Evolutionary conservation across 37 sponge, comb jelly and placozoan genomes (phyloP).

Genomic region (Cladorhizidae sp.): DNA sequence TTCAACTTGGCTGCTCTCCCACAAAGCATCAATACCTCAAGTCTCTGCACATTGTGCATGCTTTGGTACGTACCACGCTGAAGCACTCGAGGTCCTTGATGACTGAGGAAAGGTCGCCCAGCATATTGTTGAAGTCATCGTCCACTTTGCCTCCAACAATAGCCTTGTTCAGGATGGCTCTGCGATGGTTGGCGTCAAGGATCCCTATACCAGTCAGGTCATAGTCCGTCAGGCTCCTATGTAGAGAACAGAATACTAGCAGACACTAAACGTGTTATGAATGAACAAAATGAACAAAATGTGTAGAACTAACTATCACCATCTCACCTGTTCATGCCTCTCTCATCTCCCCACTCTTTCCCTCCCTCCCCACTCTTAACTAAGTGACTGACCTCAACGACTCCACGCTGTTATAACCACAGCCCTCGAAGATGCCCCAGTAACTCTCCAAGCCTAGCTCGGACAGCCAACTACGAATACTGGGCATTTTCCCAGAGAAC

Average conservation of each 20-base stretch:
- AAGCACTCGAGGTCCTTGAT: conserved; percentile 66
- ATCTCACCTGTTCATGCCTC: neutral
- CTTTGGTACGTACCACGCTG: conserved; percentile 46
- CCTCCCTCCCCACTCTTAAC: too few species aligned
- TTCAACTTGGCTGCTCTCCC: too few species aligned
- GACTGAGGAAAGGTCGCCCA: conserved; percentile 53
- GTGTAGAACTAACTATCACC: neutral
- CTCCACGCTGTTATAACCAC: conserved; percentile 32
- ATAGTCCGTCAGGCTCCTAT: conserved; percentile 26
- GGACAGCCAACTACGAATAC: conserved; percentile 34
- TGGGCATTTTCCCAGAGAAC: neutral
- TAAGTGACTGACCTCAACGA: conserved; percentile 24
- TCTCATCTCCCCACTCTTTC: too few species aligned
- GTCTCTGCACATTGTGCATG: too few species aligned
- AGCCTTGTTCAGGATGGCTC: conserved; percentile 46
- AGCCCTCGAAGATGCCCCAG: conserved; percentile 29
- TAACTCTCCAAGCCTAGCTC: conserved; percentile 51
- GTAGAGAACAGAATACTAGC: too few species aligned
- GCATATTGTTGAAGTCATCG: conserved; percentile 55
- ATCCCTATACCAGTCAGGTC: conserved; percentile 23
- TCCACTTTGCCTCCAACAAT: neutral
- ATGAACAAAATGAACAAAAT: too few species aligned
- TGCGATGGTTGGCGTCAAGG: conserved; percentile 44
- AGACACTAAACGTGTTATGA: too few species aligned
- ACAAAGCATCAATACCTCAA: too few species aligned